Evolutionary conservation across 2,888 invertebrate genomes (phyloP).

Genomic region (Drosophila helvetica): DNA sequence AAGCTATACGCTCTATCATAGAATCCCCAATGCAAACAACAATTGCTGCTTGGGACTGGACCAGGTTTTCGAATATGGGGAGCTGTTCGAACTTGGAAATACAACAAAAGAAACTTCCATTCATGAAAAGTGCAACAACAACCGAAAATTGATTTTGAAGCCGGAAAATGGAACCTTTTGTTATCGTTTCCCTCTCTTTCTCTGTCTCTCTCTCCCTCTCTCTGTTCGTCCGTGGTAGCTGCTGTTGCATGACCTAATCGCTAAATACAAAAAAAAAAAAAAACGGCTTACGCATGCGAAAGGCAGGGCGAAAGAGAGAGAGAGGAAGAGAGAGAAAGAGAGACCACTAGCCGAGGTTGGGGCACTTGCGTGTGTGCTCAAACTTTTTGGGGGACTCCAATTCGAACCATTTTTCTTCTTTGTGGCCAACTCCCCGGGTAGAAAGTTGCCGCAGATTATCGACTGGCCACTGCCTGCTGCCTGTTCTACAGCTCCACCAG

Average conservation of each 20-base stretch:
- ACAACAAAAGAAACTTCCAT: conserved; percentile 50
- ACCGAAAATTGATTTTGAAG: conserved; percentile 12
- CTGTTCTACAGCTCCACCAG: background rate
- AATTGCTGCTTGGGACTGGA: conserved; percentile 17
- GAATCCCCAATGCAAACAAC: conserved; percentile 64
- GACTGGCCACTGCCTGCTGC: background rate
- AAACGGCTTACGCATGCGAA: conserved; percentile 51
- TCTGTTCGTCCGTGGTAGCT: conserved; percentile 35
- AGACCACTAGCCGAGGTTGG: conserved; percentile 36
- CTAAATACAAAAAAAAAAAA: conserved; percentile 45
- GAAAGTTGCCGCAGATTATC: conserved; percentile 46
- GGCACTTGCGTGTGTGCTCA: conserved; percentile 35
- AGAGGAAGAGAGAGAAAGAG: conserved; percentile 39
- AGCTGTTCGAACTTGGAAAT: conserved; percentile 49
- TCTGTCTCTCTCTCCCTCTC: conserved; percentile 17
- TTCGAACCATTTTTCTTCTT: conserved; percentile 13
- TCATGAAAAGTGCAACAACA: conserved; percentile 60
- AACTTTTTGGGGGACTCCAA: conserved; percentile 10
- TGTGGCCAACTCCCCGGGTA: conserved; percentile 65
- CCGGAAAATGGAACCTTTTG: conserved; percentile 60
- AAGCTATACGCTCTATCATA: background rate
- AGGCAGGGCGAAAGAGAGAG: conserved; percentile 50
- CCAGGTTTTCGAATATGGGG: conserved; percentile 12
- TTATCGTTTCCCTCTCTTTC: conserved; percentile 34
- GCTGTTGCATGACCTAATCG: conserved; percentile 76